A percentile compares a stretch with the other conserved stretches of the same genome.
Evolutionary conservation across 2,113 vertebrate species (phyloP).

Genomic region (Catharus minimus): DNA sequence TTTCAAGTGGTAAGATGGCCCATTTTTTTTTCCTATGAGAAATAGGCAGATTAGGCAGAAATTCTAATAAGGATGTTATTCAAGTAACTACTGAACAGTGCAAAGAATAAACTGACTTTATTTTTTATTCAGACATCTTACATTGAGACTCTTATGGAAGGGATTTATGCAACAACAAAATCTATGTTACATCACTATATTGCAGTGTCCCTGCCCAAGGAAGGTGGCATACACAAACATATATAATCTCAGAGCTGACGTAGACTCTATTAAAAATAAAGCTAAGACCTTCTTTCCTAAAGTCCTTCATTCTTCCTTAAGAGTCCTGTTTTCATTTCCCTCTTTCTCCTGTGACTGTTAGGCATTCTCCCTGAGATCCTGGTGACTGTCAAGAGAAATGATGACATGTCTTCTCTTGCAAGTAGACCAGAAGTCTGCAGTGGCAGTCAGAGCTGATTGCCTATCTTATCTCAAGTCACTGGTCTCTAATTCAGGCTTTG

Average conservation of each 20-base stretch:
- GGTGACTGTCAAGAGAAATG: conserved; percentile 77
- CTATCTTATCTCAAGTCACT: conserved; percentile 79
- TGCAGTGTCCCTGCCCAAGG: not conserved
- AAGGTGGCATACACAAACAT: not conserved
- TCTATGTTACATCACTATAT: not conserved
- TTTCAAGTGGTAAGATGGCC: not conserved
- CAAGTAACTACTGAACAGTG: not conserved
- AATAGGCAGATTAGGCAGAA: not conserved
- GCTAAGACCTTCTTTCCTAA: not conserved
- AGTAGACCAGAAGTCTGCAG: conserved; percentile 80
- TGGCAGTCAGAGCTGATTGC: conserved; percentile 70
- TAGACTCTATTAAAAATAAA: conserved; percentile 30
- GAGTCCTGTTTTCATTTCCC: conserved; percentile 32
- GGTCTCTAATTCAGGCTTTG: conserved; percentile 74
- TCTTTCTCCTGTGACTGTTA: conserved; percentile 3
- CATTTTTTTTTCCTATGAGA: not conserved
- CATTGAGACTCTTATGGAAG: not conserved
- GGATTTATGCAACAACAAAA: not conserved
- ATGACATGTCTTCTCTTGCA: conserved; percentile 76
- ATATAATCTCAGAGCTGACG: not conserved
- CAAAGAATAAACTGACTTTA: not conserved
- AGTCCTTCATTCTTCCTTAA: conserved; percentile 28
- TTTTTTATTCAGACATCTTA: not conserved
- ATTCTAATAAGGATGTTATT: not conserved
- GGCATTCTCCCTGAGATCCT: conserved; percentile 68